Conservation (phyloP, 2,888 invertebrate genomes). For the Tromatobia lineatoria region DNA sequence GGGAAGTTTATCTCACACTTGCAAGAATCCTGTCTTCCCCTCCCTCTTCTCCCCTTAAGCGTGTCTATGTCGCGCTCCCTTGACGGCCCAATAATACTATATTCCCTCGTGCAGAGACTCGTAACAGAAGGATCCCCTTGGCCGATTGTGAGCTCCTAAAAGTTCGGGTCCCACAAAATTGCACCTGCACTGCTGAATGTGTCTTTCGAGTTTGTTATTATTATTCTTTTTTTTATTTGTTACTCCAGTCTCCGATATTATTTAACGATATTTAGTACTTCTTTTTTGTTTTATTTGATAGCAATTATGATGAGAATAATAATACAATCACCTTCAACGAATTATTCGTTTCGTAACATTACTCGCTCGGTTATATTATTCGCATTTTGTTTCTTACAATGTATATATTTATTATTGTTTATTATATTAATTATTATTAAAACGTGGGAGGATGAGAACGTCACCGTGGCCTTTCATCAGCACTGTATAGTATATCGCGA, state of each 20-base stretch:
- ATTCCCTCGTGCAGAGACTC: constrained; percentile 14
- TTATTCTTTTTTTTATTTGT: background rate
- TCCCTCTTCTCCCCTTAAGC: background rate
- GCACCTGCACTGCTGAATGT: background rate
- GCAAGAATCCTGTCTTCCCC: background rate
- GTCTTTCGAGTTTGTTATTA: background rate
- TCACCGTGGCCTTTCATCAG: constrained; percentile 26
- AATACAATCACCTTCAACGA: constrained; percentile 10
- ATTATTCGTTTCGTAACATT: constrained; percentile 32
- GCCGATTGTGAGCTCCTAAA: background rate
- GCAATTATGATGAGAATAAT: background rate
- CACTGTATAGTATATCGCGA: constrained; percentile 21
- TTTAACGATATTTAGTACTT: constrained; percentile 19
- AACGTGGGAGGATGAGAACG: constrained; percentile 14
- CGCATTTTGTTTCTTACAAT: constrained; percentile 20
- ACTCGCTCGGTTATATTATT: constrained; percentile 20
- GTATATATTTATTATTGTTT: constrained; percentile 14
- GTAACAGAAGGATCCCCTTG: background rate
- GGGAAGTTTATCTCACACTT: constrained; percentile 42
- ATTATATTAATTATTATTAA: constrained; percentile 19
- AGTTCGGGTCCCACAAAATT: background rate
- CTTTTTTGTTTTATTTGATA: background rate
- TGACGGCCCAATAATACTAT: constrained; percentile 29
- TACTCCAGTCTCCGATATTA: background rate
- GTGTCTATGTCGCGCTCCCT: background rate